These are phyloP conservation scores for Epinephelus moara DNA, from an alignment of 2,113 vertebrate species.

Conservation along the genomic window DNA sequence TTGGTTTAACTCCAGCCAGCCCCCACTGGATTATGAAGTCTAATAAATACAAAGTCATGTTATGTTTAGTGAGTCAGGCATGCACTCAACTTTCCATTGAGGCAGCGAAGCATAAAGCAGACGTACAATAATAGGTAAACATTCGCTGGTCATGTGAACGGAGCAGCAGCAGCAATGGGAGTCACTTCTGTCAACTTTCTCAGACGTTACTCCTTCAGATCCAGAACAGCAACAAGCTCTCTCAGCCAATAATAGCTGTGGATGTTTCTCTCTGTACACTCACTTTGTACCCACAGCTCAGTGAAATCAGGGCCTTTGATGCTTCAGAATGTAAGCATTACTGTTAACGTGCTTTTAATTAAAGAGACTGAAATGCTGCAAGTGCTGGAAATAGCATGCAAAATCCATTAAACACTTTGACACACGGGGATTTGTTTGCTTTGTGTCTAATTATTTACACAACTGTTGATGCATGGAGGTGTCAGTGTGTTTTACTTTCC, in stretches of 20 bases:
- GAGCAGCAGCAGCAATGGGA: slow-evolving; percentile 57
- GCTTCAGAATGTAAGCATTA: neutral
- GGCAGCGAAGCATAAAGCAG: slow-evolving; percentile 66
- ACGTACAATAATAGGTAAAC: slow-evolving; percentile 69
- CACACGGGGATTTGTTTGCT: slow-evolving; percentile 13
- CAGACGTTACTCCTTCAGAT: slow-evolving; percentile 54
- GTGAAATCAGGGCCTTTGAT: neutral
- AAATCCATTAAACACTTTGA: slow-evolving; percentile 12
- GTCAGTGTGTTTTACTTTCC: slow-evolving; percentile 3
- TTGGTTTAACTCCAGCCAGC: slow-evolving; percentile 67
- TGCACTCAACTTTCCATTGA: slow-evolving; percentile 77
- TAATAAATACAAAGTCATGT: slow-evolving; percentile 74
- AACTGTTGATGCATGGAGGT: neutral
- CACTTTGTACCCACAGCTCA: slow-evolving; percentile 1
- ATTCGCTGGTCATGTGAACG: slow-evolving; percentile 69
- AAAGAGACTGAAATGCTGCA: slow-evolving; percentile 1
- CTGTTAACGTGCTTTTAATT: slow-evolving; percentile 10
- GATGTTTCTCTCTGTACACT: slow-evolving; percentile 9
- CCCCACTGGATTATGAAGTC: slow-evolving; percentile 59
- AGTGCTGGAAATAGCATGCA: neutral
- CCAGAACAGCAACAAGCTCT: slow-evolving; percentile 47
- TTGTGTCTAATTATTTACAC: slow-evolving; percentile 12
- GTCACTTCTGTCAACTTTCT: slow-evolving; percentile 68
- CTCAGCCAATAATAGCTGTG: slow-evolving; percentile 35
- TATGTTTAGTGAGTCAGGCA: slow-evolving; percentile 75